Percentiles rank a stretch among this genome's conserved stretches.
These are phyloP conservation scores for Gorsachius magnificus DNA, from an alignment of 2,797 vertebrate genomes.

Conservation along the genomic window DNA sequence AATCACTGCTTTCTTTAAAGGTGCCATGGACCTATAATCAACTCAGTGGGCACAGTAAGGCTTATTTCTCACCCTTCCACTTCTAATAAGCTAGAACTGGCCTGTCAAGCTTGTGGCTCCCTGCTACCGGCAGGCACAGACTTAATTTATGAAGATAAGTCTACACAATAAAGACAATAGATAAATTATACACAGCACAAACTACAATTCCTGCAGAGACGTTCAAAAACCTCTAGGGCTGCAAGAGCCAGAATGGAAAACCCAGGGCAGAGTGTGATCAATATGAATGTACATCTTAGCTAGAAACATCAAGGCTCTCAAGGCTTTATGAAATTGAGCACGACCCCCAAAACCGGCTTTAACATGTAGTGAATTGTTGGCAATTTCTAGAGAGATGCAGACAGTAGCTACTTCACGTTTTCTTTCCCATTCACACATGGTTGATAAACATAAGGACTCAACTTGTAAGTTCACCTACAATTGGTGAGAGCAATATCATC, in stretches of 20 bases:
- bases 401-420: not conserved
- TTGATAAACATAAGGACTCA: not conserved
- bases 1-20: not conserved
- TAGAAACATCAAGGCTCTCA: not conserved
- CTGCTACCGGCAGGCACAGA: not conserved
- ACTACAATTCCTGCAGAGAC: not conserved
- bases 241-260: not conserved
- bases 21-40: not conserved
- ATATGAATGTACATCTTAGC: not conserved
- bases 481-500: not conserved
- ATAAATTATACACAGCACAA: not conserved
- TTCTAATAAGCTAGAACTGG: not conserved
- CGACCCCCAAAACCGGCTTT: not conserved
- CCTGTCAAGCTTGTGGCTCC: not conserved
- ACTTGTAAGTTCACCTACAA: not conserved
- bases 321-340: not conserved
- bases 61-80: not conserved
- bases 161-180: not conserved
- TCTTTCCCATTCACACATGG: not conserved
- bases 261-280: not conserved
- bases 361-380: not conserved
- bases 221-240: not conserved
- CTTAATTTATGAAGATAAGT: not conserved
- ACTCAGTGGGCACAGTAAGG: not conserved
- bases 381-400: not conserved